phyloP scores from a whole-genome alignment of 2,888 invertebrate species.

The Neoascia interrupta region DNA sequence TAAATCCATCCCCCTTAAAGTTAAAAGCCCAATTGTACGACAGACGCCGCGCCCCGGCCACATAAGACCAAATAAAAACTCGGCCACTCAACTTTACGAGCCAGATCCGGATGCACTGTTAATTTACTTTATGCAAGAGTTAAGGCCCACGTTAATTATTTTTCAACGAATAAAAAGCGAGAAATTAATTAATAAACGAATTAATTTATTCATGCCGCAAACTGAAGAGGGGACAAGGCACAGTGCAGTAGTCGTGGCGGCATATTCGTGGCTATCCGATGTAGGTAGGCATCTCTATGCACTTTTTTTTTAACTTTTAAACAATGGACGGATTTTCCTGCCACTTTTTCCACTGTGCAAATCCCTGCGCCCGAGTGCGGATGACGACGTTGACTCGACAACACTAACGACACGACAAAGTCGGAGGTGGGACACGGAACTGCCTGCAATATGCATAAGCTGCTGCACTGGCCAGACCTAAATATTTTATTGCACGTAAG shows the following conservation, averaged over 20 bases:
- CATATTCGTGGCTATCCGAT: not conserved
- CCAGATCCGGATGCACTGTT: conserved; percentile 18
- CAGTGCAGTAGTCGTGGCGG: not conserved
- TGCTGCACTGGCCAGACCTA: conserved; percentile 42
- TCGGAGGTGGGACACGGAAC: conserved; percentile 12
- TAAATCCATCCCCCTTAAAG: too few relatives aligned
- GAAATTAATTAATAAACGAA: conserved; percentile 44
- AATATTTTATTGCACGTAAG: conserved; percentile 55
- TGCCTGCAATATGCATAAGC: conserved; percentile 9
- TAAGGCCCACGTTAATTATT: conserved; percentile 34
- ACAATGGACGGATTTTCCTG: conserved; percentile 7
- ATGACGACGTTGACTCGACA: conserved; percentile 2
- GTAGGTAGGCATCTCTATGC: not conserved
- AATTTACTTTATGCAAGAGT: conserved; percentile 17
- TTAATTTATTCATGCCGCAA: conserved; percentile 35
- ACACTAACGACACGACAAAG: too few relatives aligned
- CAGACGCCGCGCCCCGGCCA: too few relatives aligned
- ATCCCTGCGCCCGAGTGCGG: not conserved
- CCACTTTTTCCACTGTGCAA: conserved; percentile 4
- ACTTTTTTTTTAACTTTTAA: not conserved
- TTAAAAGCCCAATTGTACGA: too few relatives aligned
- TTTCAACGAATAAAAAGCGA: conserved; percentile 15
- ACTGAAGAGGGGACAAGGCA: not conserved
- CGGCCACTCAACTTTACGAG: not conserved
- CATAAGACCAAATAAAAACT: too few relatives aligned